These are phyloP conservation scores for Drosophila yooni DNA, from an alignment of 2,888 invertebrate genomes.

Conservation along the genomic window DNA sequence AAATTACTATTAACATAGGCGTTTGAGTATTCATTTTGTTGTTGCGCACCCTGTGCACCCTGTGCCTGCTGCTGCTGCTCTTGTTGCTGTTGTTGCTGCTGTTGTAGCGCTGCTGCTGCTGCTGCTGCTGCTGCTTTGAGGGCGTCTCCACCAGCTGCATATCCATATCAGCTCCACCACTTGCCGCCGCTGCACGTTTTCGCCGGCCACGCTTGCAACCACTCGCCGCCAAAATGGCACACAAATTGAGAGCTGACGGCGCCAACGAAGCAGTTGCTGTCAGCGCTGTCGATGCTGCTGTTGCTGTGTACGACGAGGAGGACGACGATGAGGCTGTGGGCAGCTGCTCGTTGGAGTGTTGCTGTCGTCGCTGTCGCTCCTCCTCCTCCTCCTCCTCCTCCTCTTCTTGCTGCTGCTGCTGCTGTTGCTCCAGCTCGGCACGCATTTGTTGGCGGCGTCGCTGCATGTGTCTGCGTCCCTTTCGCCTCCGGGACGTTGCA, in stretches of 20 bases:
- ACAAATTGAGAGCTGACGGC: slow-evolving; percentile 80
- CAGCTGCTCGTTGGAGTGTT: slow-evolving; percentile 55
- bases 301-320: slow-evolving; percentile 71
- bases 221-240: slow-evolving; percentile 82
- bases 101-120: slow-evolving; percentile 6
- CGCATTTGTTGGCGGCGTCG: slow-evolving; percentile 51
- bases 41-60: slow-evolving; percentile 38
- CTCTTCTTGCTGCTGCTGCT: slow-evolving; percentile 18
- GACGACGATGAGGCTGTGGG: slow-evolving; percentile 59
- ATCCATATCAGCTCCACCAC: slow-evolving; percentile 56
- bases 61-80: slow-evolving; percentile 18
- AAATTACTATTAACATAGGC: slow-evolving; percentile 82
- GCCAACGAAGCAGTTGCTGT: slow-evolving; percentile 80
- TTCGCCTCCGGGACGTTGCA: slow-evolving; percentile 62
- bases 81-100: slow-evolving; percentile 10
- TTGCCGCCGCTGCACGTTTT: slow-evolving; percentile 70
- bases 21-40: slow-evolving; percentile 84
- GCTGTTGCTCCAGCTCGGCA: slow-evolving; percentile 34
- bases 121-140: slow-evolving; percentile 9
- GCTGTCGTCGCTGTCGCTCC: slow-evolving; percentile 39
- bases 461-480: slow-evolving; percentile 51
- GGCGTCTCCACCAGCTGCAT: slow-evolving; percentile 76
- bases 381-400: neutral
- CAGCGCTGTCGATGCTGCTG: slow-evolving; percentile 78
- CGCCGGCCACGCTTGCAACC: slow-evolving; percentile 82